These are phyloP conservation scores for Propithecus coquereli DNA, from an alignment of 2,113 vertebrate species.

Conservation along the genomic window DNA sequence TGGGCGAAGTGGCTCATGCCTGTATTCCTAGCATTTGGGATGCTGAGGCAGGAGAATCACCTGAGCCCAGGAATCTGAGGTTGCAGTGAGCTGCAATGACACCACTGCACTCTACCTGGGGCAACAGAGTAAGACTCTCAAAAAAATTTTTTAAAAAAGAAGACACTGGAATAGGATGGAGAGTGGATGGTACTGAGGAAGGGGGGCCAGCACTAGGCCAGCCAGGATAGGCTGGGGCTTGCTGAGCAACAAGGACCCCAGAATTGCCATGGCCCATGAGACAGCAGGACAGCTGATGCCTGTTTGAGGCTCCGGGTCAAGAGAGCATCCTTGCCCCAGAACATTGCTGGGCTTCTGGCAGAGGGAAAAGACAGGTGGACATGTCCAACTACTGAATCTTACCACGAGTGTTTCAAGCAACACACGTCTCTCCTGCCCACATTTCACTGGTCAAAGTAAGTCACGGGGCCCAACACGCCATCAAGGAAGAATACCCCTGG, in stretches of 20 bases:
- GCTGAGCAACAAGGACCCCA: background rate
- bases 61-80: too few species aligned
- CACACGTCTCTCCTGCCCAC: background rate
- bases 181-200: background rate
- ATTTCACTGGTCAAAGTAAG: background rate
- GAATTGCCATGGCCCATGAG: background rate
- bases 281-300: too few species aligned
- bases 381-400: background rate
- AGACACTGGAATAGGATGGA: fast-evolving
- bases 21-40: too few species aligned
- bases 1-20: too few species aligned
- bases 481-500: background rate
- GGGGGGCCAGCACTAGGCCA: background rate
- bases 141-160: too few species aligned
- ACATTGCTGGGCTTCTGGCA: background rate
- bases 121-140: too few species aligned
- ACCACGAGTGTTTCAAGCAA: background rate
- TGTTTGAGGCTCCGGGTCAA: background rate
- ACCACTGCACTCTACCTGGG: too few species aligned
- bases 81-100: too few species aligned
- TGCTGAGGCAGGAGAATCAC: too few species aligned
- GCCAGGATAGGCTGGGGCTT: background rate
- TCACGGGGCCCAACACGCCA: background rate
- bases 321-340: background rate
- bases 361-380: background rate